These are phyloP conservation scores for Florisuga fusca DNA, from an alignment of 2,797 vertebrate genomes.

Conservation along the genomic window DNA sequence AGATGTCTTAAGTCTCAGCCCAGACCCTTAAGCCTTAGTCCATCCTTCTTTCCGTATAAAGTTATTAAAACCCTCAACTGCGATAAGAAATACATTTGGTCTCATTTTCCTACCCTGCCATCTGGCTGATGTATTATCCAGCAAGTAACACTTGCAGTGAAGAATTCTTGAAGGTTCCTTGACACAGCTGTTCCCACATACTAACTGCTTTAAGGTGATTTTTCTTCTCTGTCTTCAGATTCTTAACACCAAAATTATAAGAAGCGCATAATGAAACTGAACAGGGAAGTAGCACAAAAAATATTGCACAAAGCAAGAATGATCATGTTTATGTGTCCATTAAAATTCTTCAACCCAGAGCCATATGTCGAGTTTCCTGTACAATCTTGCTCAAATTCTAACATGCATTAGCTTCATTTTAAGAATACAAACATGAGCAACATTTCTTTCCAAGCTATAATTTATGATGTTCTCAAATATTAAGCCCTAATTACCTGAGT, in stretches of 20 bases:
- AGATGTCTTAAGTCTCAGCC: not conserved
- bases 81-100: not conserved
- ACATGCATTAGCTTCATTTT: constrained; percentile 38
- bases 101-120: constrained; percentile 42
- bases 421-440: constrained; percentile 49
- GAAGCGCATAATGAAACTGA: constrained; percentile 43
- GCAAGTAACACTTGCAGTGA: constrained; percentile 8
- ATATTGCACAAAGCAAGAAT: constrained; percentile 25
- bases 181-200: constrained; percentile 53
- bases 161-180: constrained; percentile 49
- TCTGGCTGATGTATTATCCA: constrained; percentile 59
- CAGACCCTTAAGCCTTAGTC: constrained; percentile 24
- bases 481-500: constrained; percentile 55
- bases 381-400: constrained; percentile 56
- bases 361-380: constrained; percentile 54
- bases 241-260: constrained; percentile 55
- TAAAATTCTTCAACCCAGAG: constrained; percentile 58
- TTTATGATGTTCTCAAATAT: constrained; percentile 57
- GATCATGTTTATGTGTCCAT: constrained; percentile 58
- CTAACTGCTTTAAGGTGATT: constrained; percentile 61
- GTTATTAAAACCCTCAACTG: constrained; percentile 35
- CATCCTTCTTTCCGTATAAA: not conserved
- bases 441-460: constrained; percentile 18
- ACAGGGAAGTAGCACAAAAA: constrained; percentile 36
- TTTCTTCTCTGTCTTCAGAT: constrained; percentile 48